Percentiles rank a stretch among this genome's conserved stretches.
phyloP scores from a whole-genome alignment of 2,113 vertebrate species.

The Halichoerus grypus region DNA sequence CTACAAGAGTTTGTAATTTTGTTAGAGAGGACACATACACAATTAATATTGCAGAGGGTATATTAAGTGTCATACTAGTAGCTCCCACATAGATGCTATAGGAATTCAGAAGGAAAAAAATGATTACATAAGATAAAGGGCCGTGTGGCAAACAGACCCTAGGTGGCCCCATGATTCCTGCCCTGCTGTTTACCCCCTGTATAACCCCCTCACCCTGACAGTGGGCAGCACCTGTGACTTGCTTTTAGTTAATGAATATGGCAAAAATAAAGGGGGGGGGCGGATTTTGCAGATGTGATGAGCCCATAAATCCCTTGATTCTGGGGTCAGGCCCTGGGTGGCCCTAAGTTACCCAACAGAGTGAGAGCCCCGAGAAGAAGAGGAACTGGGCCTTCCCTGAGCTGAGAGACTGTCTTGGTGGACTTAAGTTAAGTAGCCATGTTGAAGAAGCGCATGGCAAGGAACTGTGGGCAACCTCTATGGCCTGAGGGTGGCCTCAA shows the following conservation, averaged over 20 bases:
- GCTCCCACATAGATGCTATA: not conserved
- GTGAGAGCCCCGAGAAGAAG: not conserved
- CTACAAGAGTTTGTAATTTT: not conserved
- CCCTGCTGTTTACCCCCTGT: not conserved
- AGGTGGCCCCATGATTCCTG: not conserved
- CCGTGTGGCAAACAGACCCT: not conserved
- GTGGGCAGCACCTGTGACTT: not conserved
- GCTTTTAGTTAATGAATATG: not conserved
- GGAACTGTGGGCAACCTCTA: not conserved
- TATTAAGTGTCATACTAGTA: not conserved
- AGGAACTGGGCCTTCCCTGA: not conserved
- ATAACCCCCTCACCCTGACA: not conserved
- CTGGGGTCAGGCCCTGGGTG: not conserved
- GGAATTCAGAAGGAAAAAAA: slow-evolving; percentile 14
- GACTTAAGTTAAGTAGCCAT: not conserved
- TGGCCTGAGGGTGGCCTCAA: not conserved
- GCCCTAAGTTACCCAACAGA: not conserved
- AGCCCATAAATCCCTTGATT: not conserved
- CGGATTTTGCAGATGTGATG: not conserved
- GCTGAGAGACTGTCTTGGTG: not conserved
- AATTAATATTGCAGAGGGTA: not conserved
- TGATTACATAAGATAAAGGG: not conserved
- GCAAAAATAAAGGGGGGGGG: not conserved
- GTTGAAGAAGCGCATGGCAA: not conserved
- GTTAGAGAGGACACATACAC: not conserved